These are phyloP conservation scores for Amphimallon solstitiale DNA, from an alignment of 2,888 invertebrate species.

Conservation along the genomic window DNA sequence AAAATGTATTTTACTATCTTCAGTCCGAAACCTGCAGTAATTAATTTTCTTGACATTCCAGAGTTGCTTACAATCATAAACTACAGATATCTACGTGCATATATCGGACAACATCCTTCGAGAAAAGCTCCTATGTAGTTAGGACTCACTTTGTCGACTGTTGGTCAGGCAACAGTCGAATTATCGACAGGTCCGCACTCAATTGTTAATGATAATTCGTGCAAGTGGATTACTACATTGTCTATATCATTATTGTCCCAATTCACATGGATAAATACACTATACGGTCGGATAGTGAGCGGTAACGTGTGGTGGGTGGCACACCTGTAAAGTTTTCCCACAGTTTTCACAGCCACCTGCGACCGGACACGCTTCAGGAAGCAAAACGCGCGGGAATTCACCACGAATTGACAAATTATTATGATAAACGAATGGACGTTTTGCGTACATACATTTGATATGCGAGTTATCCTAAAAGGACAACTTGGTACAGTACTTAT, in stretches of 20 bases:
- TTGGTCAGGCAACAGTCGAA: no score
- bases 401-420: slow-evolving; percentile 11
- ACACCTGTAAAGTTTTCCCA: slow-evolving; percentile 53
- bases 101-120: no score
- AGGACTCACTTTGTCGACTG: no score
- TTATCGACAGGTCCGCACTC: not conserved
- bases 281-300: not conserved
- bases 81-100: no score
- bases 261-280: slow-evolving; percentile 18
- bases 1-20: no score
- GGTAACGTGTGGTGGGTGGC: slow-evolving; percentile 44
- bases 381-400: slow-evolving; percentile 39
- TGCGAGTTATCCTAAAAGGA: no score
- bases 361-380: slow-evolving; percentile 49
- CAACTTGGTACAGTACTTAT: no score
- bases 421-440: slow-evolving; percentile 13
- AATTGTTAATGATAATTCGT: not conserved
- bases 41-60: no score
- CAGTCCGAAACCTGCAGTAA: no score
- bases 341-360: slow-evolving; percentile 52
- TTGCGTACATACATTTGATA: no score
- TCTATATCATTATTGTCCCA: slow-evolving; percentile 16
- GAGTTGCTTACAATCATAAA: no score
- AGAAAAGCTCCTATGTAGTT: no score
- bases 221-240: slow-evolving; percentile 17